A percentile compares a stretch with the other conserved stretches of the same genome.
These are phyloP conservation scores for Zaprionus ornatus DNA, from an alignment of 1,140 invertebrate genomes.

Conservation along the genomic window DNA sequence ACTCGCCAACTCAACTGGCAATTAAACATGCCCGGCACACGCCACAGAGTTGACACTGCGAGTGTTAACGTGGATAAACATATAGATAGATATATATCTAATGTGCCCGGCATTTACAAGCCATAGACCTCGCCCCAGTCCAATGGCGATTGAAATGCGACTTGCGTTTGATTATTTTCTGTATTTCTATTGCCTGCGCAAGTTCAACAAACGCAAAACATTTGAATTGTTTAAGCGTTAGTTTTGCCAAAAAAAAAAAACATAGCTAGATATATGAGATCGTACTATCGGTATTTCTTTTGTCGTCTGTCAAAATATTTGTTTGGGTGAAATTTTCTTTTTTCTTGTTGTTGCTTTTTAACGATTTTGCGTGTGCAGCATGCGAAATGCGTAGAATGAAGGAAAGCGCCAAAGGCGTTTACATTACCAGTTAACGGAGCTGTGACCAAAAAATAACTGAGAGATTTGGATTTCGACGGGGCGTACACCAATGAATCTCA, in stretches of 20 bases:
- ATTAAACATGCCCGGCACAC: slow-evolving; percentile 71
- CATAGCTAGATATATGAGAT: slow-evolving; percentile 14
- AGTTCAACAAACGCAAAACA: slow-evolving; percentile 69
- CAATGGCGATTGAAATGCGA: slow-evolving; percentile 65
- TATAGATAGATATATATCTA: slow-evolving; percentile 27
- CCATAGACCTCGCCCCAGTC: slow-evolving; percentile 74
- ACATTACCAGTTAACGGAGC: slow-evolving; percentile 57
- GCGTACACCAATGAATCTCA: slow-evolving; percentile 20
- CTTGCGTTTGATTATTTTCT: slow-evolving; percentile 47
- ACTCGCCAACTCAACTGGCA: slow-evolving; percentile 62
- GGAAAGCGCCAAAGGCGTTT: slow-evolving; percentile 55
- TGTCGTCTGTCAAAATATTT: slow-evolving; percentile 61
- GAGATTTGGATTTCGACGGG: slow-evolving; percentile 19
- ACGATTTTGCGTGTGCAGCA: slow-evolving; percentile 61
- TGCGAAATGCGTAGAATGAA: slow-evolving; percentile 71
- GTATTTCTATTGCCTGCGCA: slow-evolving; percentile 18
- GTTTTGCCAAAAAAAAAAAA: slow-evolving; percentile 63
- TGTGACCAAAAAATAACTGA: slow-evolving; percentile 38
- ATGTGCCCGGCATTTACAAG: slow-evolving; percentile 71
- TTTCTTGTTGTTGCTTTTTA: slow-evolving; percentile 5
- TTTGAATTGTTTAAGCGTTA: slow-evolving; percentile 29
- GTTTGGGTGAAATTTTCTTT: slow-evolving; percentile 66
- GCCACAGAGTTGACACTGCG: slow-evolving; percentile 23
- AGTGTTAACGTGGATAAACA: neutral
- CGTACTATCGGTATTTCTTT: slow-evolving; percentile 11